Base-by-base conservation (phyloP, 2,888 invertebrate genomes). In the Charanyca ferruginea region DNA sequence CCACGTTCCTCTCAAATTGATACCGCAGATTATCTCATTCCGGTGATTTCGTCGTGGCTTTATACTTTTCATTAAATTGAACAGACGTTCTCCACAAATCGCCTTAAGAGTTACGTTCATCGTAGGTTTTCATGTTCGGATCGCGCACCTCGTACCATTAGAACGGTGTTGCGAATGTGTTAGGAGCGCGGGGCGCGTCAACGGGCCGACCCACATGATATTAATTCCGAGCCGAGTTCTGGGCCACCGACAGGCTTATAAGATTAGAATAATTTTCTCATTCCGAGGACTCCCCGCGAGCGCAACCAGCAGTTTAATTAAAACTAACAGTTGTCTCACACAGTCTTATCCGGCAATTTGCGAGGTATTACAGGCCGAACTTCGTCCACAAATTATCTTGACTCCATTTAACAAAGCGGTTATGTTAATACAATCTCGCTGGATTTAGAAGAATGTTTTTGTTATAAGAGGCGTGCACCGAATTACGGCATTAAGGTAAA, bases 241-340 rank as follows among this genome's bases (percentile, higher is more conserved):
- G 90, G 91, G 89, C 91, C 89, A 93, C 91, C 91, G 90, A 91
- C 92, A 92, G 91, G 93, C 93, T 93, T 94, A 93, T 93, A 92
- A 93, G 94, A 95, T 95, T 95, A 95, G 93, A 94, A 95, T 95
- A 94, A 95, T 95, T 95, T 93, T 91, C 93, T 92, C 95, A 91
- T 94, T 94, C 91, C 89, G 87, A 92, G 90, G 90, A 90, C 89
- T 93, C 90, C 91, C 92, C 90, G 91, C 93, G 92, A 93, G 89
- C 90, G 89, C 90, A 90, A 94, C 92, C 94, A 93, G 93, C 93
- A 92, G 94, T 95, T 95, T 94, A 95, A 95, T 95, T 95, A 95
- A 95, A 95, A 95, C 95, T 95, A 95, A 94, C 95, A 95, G 95
- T 95, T 95, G 94, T 94, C 95, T 94, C 94, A 93, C 94, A 94